Evolutionary conservation across 2,888 invertebrate species (phyloP), one percentile per base, ranked within the genome.

Genomic region (Xiphydria camelus): DNA sequence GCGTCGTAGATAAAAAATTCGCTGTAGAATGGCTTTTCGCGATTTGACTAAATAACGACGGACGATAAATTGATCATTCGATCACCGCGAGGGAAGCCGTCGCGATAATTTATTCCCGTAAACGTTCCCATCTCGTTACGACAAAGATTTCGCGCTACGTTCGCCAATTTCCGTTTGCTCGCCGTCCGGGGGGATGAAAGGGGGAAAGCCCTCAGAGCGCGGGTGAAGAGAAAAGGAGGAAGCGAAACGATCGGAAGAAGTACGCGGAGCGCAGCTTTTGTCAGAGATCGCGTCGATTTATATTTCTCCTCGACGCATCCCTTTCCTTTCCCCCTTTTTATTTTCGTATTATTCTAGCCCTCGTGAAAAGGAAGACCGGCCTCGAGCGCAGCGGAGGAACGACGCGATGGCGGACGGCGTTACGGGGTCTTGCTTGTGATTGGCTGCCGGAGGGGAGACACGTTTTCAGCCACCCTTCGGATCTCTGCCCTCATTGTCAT

Each of bases 401-500:
- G 51, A 52, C 62, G 68, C 64, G 62, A 72, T 70, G 71, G 73
- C 70, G n/a, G n/a, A n/a, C n/a, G 65, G 62, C 67, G 57, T 55
- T 45, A 25, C 43, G 51, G 54, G 55, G 62, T 53, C 51, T 56
- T 60, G 47, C 58, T n/a, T n/a, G 59, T 62, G 73, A 74, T 75
- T 74, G 74, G 74, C 55, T 62, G 65, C 40, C 57, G 57, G 61
- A 51, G 58, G 60, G 63, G 63, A 64, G 65, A 66, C 67, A 66
- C 64, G 58, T 66, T 70, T 71, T 70, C 64, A 62, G 68, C 65
- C 68, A 66, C 70, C 72, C 68, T 66, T 64, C 61, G 63, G 64
- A 64, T 69, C n/a, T n/a, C 68, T 67, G 66, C 72, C 69, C 68
- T 70, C 66, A 66, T 75, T 75, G 75, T 74, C 74, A 75, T 74